Percentiles rank a stretch among this genome's conserved stretches.
Conservation (phyloP, 1,140 invertebrate species). For the Sycophaga agraensis region DNA sequence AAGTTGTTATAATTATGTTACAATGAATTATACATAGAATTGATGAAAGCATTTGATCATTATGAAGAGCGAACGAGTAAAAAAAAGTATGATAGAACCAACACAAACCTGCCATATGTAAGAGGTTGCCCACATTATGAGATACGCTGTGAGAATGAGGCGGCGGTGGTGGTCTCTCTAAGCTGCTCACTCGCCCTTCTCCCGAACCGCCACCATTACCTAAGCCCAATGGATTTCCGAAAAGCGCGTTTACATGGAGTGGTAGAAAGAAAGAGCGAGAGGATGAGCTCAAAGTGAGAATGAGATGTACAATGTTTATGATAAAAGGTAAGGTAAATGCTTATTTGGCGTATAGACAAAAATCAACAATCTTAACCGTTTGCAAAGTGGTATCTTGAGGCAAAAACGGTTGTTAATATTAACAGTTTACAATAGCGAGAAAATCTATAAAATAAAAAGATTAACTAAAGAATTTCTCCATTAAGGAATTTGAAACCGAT, state of each 20-base stretch:
- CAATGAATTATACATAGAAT: neutral
- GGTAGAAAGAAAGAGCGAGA: neutral
- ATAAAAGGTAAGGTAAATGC: too few species aligned
- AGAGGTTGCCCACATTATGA: slow-evolving; percentile 75
- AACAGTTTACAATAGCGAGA: too few species aligned
- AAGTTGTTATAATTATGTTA: neutral
- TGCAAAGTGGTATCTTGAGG: too few species aligned
- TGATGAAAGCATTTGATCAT: neutral
- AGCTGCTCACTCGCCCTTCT: slow-evolving; percentile 61
- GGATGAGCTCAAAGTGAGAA: neutral
- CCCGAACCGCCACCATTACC: slow-evolving; percentile 55
- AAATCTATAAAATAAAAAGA: too few species aligned
- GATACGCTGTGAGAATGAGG: slow-evolving; percentile 65
- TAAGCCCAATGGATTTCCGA: slow-evolving; percentile 24
- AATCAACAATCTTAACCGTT: too few species aligned
- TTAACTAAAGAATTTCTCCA: too few species aligned
- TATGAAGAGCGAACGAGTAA: neutral
- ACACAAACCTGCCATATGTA: slow-evolving; percentile 78
- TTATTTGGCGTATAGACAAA: too few species aligned
- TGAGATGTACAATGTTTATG: too few species aligned
- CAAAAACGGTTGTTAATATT: too few species aligned
- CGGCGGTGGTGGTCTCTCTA: slow-evolving; percentile 68
- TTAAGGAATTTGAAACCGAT: too few species aligned
- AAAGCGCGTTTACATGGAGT: slow-evolving; percentile 21
- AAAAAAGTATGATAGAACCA: slow-evolving; percentile 3